Percentiles rank a stretch among this genome's conserved stretches.
Conservation (phyloP, 2,113 vertebrate species). For the Rhadina sibilatrix region DNA sequence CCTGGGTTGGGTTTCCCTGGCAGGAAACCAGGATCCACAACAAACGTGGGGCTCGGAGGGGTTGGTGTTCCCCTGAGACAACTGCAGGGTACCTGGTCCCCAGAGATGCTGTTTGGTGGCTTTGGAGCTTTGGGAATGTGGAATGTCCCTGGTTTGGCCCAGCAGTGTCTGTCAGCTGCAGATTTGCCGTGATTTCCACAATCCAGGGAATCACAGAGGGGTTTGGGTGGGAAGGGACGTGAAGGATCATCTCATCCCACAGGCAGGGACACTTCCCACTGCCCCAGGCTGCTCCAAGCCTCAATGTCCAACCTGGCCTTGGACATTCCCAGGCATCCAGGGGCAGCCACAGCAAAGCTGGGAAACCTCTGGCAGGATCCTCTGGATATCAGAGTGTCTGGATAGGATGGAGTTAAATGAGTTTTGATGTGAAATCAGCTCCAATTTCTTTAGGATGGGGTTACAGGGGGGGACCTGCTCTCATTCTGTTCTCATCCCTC, state of each 20-base stretch:
- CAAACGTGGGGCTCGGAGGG: accelerated
- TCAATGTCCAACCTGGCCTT: not conserved
- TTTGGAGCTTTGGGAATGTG: accelerated
- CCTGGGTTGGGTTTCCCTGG: not conserved
- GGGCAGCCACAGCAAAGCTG: not conserved
- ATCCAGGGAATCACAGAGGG: not conserved
- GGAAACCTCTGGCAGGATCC: not conserved
- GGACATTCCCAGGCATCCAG: not conserved
- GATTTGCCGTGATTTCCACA: not conserved
- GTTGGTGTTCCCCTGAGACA: not conserved
- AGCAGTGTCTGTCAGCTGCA: not conserved
- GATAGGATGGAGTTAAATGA: not conserved
- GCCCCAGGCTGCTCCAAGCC: accelerated
- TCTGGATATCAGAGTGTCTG: accelerated
- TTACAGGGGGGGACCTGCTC: too few species aligned
- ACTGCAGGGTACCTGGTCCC: not conserved
- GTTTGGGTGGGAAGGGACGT: too few species aligned
- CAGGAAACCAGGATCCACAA: not conserved
- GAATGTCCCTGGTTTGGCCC: not conserved
- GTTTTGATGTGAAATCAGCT: not conserved
- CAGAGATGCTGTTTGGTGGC: accelerated
- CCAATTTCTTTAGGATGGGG: too few species aligned
- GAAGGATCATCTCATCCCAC: accelerated
- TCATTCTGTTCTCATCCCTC: too few species aligned
- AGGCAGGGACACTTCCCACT: not conserved